Evolutionary conservation across 1,140 invertebrate species (phyloP), one percentile per base, ranked within the genome.

Genomic region (Bombus waltoni): DNA sequence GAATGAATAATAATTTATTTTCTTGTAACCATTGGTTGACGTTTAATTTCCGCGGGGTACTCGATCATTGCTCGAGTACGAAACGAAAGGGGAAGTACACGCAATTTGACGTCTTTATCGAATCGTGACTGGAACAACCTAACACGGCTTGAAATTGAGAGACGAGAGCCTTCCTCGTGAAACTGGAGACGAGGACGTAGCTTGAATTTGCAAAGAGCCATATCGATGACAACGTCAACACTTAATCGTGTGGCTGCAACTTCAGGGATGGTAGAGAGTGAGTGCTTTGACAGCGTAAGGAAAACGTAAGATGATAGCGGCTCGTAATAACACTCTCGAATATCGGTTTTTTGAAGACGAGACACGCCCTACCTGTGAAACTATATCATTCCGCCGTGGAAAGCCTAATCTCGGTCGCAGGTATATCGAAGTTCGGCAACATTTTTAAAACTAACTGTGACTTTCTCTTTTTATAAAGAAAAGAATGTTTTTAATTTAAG

Each of bases 221-320:
- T 77, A 85, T 85, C 83, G 86, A 86, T 81, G 86, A 80, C 83
- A 80, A 42, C 80, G 86, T 85, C 83, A 87, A 87, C 83, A 87
- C 83, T 85, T 87, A 75, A 81, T 87, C 71, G 75, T 40, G 72
- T 32, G 65, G 47, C 62, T 47, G 18, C 3, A 22, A 32, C 42
- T 47, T 28, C 53, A 22, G n/a, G 40, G 35, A 70, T 28, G 18
- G 32, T 40, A 9, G n/a, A 53, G 6, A 53, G 47, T 22, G 47
- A 86, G 81, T 86, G 66, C 72, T 83, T 86, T 62, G 80, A 72
- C 65, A 65, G 40, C 47, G 40, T 9, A 53, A 70, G 72, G 65
- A 76, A 77, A 83, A 10, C 53, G 85, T 76, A 83, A 83, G 73
- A 35, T 22, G 78, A 85, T 85, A 84, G 66, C 82, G 9, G 82